Base-by-base conservation (phyloP, 2,888 invertebrate species). In the Caenorhabditis panamensis region DNA sequence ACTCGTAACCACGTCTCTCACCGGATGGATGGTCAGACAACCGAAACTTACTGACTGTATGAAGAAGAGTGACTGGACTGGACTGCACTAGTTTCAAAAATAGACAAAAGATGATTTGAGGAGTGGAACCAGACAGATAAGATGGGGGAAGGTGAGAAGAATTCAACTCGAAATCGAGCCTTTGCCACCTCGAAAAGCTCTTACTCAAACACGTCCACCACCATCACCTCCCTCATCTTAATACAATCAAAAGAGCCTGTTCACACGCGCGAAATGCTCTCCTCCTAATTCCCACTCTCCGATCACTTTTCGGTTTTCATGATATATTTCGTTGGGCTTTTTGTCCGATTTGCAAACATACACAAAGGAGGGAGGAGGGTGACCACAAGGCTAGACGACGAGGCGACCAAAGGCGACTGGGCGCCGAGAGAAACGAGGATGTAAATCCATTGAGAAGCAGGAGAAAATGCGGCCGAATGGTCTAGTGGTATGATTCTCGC, bases 401-500 rank as follows among this genome's bases (percentile, higher is more conserved):
- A 28, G 16, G 16, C 2, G 41, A 9, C n/a, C n/a, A n/a, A n/a
- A n/a, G n/a, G n/a, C n/a, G n/a, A n/a, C n/a, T n/a, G n/a, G n/a
- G n/a, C n/a, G n/a, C n/a, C n/a, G n/a, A n/a, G n/a, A n/a, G n/a
- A 31, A 31, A 4, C 31, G 31, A 31, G 31, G 31, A 31, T 31
- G 31, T 6, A 4, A 31, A 9, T 31, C n/a, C n/a, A n/a, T n/a
- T n/a, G n/a, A n/a, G n/a, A n/a, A n/a, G n/a, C n/a, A n/a, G n/a
- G n/a, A n/a, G n/a, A n/a, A n/a, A n/a, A n/a, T 26, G 69, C 47
- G 82, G 82, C 82, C 82, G 82, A 79, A 86, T 89, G 89, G 89
- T 89, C 89, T 89, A 89, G 89, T 86, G 89, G 89, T 87, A 89
- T 89, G 89, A 89, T 89, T 89, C 89, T 89, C 89, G 89, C 89